These are phyloP conservation scores for Larimichthys polyactis DNA, from an alignment of 2,113 vertebrate species.

Conservation along the genomic window DNA sequence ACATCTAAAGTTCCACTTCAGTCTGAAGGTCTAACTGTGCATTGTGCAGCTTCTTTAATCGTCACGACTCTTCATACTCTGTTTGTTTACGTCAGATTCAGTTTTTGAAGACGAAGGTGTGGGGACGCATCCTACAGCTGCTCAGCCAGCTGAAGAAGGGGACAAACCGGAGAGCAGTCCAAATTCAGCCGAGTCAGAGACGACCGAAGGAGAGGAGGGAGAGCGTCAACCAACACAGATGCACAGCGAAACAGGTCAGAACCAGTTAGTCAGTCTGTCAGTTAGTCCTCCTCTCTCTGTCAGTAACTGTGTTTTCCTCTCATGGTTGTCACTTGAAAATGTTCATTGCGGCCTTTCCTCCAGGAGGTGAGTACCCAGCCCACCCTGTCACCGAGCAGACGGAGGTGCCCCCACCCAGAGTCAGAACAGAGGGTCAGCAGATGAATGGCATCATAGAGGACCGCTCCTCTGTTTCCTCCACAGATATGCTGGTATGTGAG, in stretches of 20 bases:
- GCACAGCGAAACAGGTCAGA: conserved; percentile 39
- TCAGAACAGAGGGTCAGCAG: conserved; percentile 84
- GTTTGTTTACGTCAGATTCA: conserved; percentile 38
- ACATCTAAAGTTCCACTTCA: not conserved
- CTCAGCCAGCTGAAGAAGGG: conserved; percentile 29
- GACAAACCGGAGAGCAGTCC: conserved; percentile 32
- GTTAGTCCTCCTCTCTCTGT: not conserved
- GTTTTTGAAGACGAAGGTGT: conserved; percentile 69
- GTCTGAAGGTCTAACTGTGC: not conserved
- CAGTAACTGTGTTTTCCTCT: not conserved
- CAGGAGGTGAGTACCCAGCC: conserved; percentile 61
- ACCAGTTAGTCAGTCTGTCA: not conserved
- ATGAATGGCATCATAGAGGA: conserved; percentile 95
- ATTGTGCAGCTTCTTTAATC: not conserved
- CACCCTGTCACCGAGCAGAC: conserved; percentile 69
- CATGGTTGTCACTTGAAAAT: not conserved
- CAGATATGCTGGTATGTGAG: conserved; percentile 90
- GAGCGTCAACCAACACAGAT: conserved; percentile 39
- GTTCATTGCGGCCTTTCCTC: not conserved
- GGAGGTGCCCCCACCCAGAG: conserved; percentile 67
- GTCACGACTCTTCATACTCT: not conserved
- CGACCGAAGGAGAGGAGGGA: conserved; percentile 50
- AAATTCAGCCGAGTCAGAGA: conserved; percentile 35
- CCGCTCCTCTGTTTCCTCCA: conserved; percentile 92
- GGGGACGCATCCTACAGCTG: conserved; percentile 24